Percentiles rank a stretch among this genome's conserved stretches.
These are phyloP conservation scores for Campopleginae sp. DNA, from an alignment of 2,888 invertebrate genomes.

Conservation along the genomic window DNA sequence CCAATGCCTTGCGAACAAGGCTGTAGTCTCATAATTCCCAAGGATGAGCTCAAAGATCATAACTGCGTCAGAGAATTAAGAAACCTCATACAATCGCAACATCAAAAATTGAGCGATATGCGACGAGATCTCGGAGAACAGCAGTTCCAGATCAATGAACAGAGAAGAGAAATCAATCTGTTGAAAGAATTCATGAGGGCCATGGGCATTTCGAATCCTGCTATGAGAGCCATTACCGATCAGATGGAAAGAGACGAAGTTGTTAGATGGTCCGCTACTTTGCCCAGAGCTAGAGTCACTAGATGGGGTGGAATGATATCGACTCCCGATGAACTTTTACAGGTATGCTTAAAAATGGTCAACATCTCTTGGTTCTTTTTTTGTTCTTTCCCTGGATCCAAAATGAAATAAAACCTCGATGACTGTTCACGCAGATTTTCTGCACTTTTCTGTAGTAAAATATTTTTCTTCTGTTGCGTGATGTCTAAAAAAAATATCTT, in stretches of 20 bases:
- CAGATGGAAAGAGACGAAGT: conserved; percentile 98
- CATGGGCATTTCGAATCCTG: conserved; percentile 95
- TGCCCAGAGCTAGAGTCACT: conserved; percentile 94
- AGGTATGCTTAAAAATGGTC: conserved; percentile 85
- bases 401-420: neutral
- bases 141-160: conserved; percentile 94
- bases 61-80: conserved; percentile 96
- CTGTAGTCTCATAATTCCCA: conserved; percentile 97
- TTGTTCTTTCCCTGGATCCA: neutral
- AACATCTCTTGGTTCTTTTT: neutral
- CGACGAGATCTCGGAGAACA: conserved; percentile 95
- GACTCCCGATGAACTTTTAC: conserved; percentile 97
- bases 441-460: neutral
- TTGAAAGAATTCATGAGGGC: conserved; percentile 97
- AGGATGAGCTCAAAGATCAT: conserved; percentile 97
- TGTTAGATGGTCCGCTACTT: conserved; percentile 93
- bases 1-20: conserved; percentile 97
- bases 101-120: conserved; percentile 93
- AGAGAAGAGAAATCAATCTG: conserved; percentile 94
- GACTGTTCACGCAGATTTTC: neutral
- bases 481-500: neutral
- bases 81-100: conserved; percentile 93
- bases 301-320: conserved; percentile 99
- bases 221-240: conserved; percentile 96
- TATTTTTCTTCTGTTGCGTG: neutral